These are phyloP conservation scores for Gila robusta DNA, from an alignment of 2,797 vertebrate genomes.

Conservation along the genomic window DNA sequence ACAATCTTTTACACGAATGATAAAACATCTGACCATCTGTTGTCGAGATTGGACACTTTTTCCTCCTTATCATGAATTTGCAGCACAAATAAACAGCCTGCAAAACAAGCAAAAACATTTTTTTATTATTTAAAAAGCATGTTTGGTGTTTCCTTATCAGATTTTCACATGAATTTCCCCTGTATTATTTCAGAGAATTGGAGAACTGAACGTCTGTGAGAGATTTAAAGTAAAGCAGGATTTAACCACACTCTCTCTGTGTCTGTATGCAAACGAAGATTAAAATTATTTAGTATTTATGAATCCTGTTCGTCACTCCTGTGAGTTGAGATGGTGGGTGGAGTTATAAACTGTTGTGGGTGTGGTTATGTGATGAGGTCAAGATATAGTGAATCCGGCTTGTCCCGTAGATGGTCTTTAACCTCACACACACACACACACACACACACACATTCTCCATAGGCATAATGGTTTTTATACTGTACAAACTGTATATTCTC, in stretches of 20 bases:
- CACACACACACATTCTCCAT: too few species aligned
- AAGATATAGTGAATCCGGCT: too few species aligned
- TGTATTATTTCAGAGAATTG: not conserved
- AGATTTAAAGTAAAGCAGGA: not conserved
- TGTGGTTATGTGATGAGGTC: not conserved
- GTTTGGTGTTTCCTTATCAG: not conserved
- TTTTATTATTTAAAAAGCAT: not conserved
- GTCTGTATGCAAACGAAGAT: not conserved
- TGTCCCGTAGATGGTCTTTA: too few species aligned
- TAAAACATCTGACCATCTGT: conserved; percentile 44
- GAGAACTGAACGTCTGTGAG: not conserved
- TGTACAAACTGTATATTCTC: too few species aligned
- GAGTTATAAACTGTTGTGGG: not conserved
- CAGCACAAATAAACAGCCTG: not conserved
- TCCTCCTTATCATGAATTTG: not conserved
- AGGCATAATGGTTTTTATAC: too few species aligned
- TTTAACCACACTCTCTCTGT: not conserved
- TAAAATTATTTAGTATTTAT: not conserved
- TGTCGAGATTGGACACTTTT: not conserved
- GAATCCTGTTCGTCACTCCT: not conserved
- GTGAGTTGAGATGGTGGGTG: not conserved
- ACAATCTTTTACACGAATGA: conserved; percentile 45
- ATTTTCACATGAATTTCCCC: not conserved
- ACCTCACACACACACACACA: too few species aligned
- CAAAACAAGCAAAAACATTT: not conserved